Conservation (phyloP, 1,140 invertebrate species). For the Epicauta chinensis region DNA sequence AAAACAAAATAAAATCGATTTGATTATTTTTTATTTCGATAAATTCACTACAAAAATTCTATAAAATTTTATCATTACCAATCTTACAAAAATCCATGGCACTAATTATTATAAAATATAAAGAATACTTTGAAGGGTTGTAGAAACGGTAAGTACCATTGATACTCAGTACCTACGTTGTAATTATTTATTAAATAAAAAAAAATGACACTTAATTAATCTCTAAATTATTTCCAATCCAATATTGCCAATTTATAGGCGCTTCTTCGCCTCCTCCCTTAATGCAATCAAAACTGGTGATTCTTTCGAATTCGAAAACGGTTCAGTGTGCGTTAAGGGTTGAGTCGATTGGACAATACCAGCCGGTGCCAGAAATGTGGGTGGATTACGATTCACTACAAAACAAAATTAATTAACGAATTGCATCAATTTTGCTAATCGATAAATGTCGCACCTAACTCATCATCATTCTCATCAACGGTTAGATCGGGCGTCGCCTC, state of each 20-base stretch:
- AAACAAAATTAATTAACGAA: slow-evolving; percentile 12
- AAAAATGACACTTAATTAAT: too few species aligned
- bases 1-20: too few species aligned
- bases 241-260: background rate
- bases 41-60: too few species aligned
- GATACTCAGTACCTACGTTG: slow-evolving; percentile 13
- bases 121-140: too few species aligned
- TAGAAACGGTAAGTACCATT: background rate
- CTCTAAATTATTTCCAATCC: too few species aligned
- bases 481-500: slow-evolving; percentile 28
- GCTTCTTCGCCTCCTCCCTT: slow-evolving; percentile 34
- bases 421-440: background rate
- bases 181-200: slow-evolving; percentile 14
- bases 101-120: too few species aligned
- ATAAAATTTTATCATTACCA: too few species aligned
- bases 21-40: too few species aligned
- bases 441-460: slow-evolving; percentile 19
- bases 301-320: slow-evolving; percentile 38
- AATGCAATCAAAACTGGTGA: slow-evolving; percentile 31
- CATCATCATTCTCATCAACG: slow-evolving; percentile 32
- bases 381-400: slow-evolving; percentile 38
- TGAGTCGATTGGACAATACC: slow-evolving; percentile 38
- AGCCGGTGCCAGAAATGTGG: slow-evolving; percentile 31
- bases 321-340: slow-evolving; percentile 24
- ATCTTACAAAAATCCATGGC: too few species aligned